Conservation (phyloP, 2,888 invertebrate species). For the Stenchaetothrips biformis region DNA sequence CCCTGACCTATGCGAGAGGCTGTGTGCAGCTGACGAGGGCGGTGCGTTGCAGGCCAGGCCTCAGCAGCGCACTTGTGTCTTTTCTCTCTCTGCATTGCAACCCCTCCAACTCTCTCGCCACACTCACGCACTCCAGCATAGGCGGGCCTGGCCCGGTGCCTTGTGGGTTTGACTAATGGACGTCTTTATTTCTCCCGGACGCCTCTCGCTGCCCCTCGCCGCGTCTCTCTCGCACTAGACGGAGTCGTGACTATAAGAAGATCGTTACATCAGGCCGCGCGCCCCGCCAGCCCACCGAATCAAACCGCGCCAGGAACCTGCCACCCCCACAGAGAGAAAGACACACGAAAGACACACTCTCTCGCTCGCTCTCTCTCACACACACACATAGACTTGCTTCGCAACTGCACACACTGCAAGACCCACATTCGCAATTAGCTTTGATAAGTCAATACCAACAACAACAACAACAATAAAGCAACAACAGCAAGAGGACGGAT, state of each 20-base stretch:
- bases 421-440: too few species aligned
- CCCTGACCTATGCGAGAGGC: neutral
- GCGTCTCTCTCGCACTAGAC: neutral
- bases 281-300: neutral
- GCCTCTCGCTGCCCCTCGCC: neutral
- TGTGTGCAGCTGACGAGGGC: neutral
- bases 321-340: neutral
- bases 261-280: neutral
- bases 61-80: too few species aligned
- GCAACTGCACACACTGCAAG: too few species aligned
- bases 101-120: neutral
- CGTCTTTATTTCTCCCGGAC: neutral
- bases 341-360: neutral
- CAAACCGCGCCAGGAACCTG: neutral
- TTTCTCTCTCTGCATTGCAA: neutral
- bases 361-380: neutral
- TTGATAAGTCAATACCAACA: neutral
- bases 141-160: neutral
- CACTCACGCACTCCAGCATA: neutral
- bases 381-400: too few species aligned
- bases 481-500: neutral
- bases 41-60: neutral
- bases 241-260: neutral
- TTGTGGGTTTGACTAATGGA: conserved; percentile 12
- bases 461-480: neutral